Conservation (phyloP, 64 coral and sea anemone genomes). For the Stichodactyla helianthus region DNA sequence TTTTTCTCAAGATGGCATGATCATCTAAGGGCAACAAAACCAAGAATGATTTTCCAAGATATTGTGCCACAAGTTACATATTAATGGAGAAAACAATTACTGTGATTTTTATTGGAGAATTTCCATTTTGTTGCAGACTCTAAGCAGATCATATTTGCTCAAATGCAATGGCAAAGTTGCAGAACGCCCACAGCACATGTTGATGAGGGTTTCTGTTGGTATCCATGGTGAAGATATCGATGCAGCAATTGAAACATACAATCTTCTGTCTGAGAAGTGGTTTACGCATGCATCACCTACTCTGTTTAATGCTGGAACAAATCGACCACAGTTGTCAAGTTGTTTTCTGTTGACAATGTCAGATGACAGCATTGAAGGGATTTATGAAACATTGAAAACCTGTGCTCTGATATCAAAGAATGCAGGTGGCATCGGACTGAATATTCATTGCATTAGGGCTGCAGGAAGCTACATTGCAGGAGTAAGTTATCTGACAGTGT, state of each 20-base stretch:
- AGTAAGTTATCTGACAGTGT: constrained; percentile 28
- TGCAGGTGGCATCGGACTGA: constrained; percentile 91
- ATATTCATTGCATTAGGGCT: constrained; percentile 80
- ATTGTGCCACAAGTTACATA: too few relatives aligned
- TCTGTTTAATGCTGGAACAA: constrained; percentile 86
- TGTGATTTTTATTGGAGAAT: too few relatives aligned
- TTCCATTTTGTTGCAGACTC: constrained; percentile 59
- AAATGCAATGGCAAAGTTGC: constrained; percentile 86
- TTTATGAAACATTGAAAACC: constrained; percentile 83
- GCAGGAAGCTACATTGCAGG: constrained; percentile 91
- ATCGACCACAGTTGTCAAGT: constrained; percentile 77
- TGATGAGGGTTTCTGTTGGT: constrained; percentile 89
- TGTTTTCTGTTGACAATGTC: constrained; percentile 84
- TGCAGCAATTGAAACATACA: constrained; percentile 89
- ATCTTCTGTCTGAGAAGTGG: constrained; percentile 82
- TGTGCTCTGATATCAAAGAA: constrained; percentile 91
- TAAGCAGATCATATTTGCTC: constrained; percentile 88
- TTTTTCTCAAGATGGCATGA: too few relatives aligned
- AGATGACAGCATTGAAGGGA: constrained; percentile 93
- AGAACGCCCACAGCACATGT: constrained; percentile 88
- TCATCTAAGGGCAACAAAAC: too few relatives aligned
- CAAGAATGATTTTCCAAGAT: too few relatives aligned
- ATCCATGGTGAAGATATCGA: constrained; percentile 83
- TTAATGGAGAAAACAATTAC: too few relatives aligned
- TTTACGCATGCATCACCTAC: constrained; percentile 97